Percentiles rank a stretch among this genome's conserved stretches.
Evolutionary conservation across 2,797 vertebrate genomes (phyloP).

Genomic region (Epinephelus awoara): DNA sequence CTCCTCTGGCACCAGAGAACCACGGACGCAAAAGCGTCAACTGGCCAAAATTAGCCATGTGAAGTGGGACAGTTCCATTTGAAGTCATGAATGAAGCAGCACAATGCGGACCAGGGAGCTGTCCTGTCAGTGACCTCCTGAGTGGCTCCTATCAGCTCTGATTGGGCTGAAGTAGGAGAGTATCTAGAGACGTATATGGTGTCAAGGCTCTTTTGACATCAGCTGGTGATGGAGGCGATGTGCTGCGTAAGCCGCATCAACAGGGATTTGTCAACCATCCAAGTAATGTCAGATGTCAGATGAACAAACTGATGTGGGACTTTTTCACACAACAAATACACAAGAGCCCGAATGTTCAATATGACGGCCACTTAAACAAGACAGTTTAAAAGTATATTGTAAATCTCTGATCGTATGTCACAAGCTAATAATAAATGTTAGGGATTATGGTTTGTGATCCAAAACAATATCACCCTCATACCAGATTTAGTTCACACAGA

Average conservation of each 20-base stretch:
- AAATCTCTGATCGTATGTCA: constrained; percentile 2
- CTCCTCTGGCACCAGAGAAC: constrained; percentile 77
- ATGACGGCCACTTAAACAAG: not conserved
- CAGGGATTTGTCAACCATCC: constrained; percentile 56
- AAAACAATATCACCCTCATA: constrained; percentile 27
- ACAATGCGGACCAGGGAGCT: constrained; percentile 21
- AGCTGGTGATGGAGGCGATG: constrained; percentile 58
- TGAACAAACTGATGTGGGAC: constrained; percentile 31
- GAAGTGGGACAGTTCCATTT: constrained; percentile 77
- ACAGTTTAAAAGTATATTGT: not conserved
- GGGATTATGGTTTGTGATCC: constrained; percentile 25
- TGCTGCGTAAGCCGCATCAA: constrained; percentile 38
- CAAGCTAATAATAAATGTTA: constrained; percentile 17
- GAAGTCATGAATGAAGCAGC: constrained; percentile 76
- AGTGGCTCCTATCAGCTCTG: constrained; percentile 76
- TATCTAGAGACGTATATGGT: constrained; percentile 68
- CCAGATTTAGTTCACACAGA: constrained; percentile 41
- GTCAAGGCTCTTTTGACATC: constrained; percentile 41
- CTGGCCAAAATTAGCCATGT: constrained; percentile 85
- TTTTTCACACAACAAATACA: constrained; percentile 4
- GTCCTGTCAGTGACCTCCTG: constrained; percentile 67
- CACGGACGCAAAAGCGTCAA: constrained; percentile 63
- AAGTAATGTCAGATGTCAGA: constrained; percentile 46
- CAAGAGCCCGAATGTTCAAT: constrained; percentile 3
- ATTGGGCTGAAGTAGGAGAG: constrained; percentile 63